Evolutionary conservation across 2,888 invertebrate species (phyloP).

Genomic region (Linnaemya vulpina): DNA sequence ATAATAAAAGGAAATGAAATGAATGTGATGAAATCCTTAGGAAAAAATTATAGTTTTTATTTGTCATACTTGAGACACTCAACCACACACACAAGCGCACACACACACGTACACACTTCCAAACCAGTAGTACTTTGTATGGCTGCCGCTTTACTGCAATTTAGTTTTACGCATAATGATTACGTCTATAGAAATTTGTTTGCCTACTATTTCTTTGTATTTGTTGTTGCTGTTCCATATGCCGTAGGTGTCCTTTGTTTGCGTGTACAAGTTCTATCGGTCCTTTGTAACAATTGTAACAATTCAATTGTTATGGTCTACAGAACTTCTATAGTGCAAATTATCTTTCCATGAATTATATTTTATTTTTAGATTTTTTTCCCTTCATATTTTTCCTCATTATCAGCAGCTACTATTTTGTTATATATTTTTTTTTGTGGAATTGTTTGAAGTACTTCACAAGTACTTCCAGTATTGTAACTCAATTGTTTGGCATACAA

Average conservation of each 20-base stretch:
- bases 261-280: neutral
- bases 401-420: neutral
- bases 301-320: conserved; percentile 72
- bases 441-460: conserved; percentile 48
- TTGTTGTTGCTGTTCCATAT: neutral
- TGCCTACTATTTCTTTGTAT: neutral
- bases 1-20: neutral
- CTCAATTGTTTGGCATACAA: conserved; percentile 57
- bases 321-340: conserved; percentile 67
- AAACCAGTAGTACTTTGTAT: neutral
- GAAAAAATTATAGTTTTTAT: conserved; percentile 52
- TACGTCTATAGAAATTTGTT: conserved; percentile 14
- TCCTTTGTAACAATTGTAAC: conserved; percentile 57
- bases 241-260: conserved; percentile 35
- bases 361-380: neutral
- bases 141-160: conserved; percentile 10
- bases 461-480: conserved; percentile 58
- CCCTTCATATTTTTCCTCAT: conserved; percentile 19
- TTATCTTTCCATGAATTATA: conserved; percentile 51
- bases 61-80: conserved; percentile 19
- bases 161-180: conserved; percentile 41
- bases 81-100: neutral
- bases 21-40: conserved; percentile 27
- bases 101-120: neutral
- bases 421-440: neutral